Evolutionary conservation across 2,888 invertebrate species (phyloP).

Genomic region (Diplazon laetatorius): DNA sequence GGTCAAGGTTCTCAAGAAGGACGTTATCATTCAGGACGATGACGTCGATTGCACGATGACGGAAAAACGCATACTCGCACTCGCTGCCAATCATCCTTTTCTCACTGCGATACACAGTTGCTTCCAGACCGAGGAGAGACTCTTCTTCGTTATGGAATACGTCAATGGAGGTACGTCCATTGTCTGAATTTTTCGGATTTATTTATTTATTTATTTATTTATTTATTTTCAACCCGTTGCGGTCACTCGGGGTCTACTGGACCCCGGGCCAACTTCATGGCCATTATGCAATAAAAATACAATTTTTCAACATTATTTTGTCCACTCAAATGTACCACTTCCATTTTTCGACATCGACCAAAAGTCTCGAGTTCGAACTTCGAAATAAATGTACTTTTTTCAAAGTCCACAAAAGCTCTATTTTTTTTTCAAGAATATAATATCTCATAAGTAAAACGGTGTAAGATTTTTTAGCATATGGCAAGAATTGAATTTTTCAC

Average conservation of each 20-base stretch:
- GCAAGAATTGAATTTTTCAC: too few species aligned
- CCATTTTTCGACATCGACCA: too few species aligned
- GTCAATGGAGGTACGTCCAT: constrained; percentile 95
- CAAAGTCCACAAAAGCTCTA: too few species aligned
- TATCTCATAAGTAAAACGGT: too few species aligned
- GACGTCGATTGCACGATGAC: constrained; percentile 99
- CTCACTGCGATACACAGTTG: constrained; percentile 98
- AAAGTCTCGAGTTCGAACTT: too few species aligned
- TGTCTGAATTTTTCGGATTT: not conserved
- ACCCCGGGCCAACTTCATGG: too few species aligned
- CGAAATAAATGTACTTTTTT: too few species aligned
- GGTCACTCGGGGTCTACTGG: not conserved
- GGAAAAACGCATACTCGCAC: constrained; percentile 97
- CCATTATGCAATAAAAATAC: too few species aligned
- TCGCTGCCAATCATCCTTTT: constrained; percentile 99
- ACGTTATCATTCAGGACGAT: constrained; percentile 99
- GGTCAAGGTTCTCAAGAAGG: constrained; percentile 96
- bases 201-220: not conserved
- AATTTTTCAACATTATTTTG: too few species aligned
- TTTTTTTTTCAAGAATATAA: too few species aligned
- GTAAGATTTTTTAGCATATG: too few species aligned
- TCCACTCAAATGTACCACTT: too few species aligned
- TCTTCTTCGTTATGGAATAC: constrained; percentile 99
- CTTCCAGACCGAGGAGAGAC: constrained; percentile 97
- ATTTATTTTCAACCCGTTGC: not conserved